Base-by-base conservation (phyloP, 1,140 invertebrate genomes). In the Dysdera silvatica region DNA sequence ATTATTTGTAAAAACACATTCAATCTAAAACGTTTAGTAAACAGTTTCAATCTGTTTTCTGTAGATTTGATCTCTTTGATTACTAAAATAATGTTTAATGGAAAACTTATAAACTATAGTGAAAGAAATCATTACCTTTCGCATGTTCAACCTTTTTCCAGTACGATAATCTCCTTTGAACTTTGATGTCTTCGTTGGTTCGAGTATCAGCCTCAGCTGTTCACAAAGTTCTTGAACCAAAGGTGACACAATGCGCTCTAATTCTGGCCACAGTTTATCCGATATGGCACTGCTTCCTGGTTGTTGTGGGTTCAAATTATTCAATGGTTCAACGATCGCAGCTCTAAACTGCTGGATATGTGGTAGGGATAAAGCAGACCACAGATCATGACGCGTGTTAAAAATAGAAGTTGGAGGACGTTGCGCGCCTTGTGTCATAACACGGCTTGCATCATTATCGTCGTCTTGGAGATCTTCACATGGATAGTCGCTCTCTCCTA, bases 131-230 rank as follows among this genome's bases (percentile, higher is more conserved):
- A 33, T 60, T 66, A 85, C 82, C 76, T 95, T 94, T 45, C 94
- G 83, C 95, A 99, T 99, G 76, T 99, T 99, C 20, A 99, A 87
- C 31, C 97, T 81, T 68, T 93, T 91, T 6, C 97, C 97, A 2
- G 93, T 98, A 61, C 93, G 83, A 74, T 95, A 99, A 76, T 99
- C 96, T 66, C 92, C 92, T 68, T 88, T 90, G 8, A 97, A 77
- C 67, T 91, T 85, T 0, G 93, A 87, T 0, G 92, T 88, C 71
- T 91, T 86, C 0, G 93, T 95, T 1, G 96, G 96, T 79, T 99
- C 95, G 16, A 99, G 78, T 37, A 99, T 87, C 0, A 99, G 79
- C 51, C 95, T 79, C 29, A 99, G 78, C 72, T 96, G 88, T 77
- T 99, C 95, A 67, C 92, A 94, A 7, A 99, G 79, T 64, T 97